A percentile compares a stretch with the other conserved stretches of the same genome.
Evolutionary conservation across 2,113 vertebrate species (phyloP).

Genomic region (Protomyctophum bolini): DNA sequence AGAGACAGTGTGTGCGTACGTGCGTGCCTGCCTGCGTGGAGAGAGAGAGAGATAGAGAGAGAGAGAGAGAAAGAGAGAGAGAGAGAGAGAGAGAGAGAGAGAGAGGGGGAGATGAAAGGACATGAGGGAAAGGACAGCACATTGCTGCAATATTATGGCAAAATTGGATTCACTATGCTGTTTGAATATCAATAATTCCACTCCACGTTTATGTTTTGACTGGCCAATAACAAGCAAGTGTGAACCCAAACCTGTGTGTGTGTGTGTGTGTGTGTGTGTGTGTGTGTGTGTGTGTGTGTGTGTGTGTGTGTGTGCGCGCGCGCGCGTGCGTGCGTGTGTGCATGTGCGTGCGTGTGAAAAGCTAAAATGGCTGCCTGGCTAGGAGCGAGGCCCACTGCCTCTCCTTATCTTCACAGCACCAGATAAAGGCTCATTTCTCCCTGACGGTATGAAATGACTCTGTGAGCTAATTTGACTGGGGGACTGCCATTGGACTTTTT

Average conservation of each 20-base stretch:
- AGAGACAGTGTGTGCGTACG: too few species aligned
- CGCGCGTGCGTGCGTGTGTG: background rate
- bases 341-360: conserved; percentile 19
- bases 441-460: conserved; percentile 52
- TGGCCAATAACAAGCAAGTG: conserved; percentile 27
- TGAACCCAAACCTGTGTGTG: background rate
- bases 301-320: conserved; percentile 13
- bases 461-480: too few species aligned
- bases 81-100: background rate
- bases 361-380: conserved; percentile 53
- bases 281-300: background rate
- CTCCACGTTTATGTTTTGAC: conserved; percentile 39
- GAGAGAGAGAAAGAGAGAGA: background rate
- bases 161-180: conserved; percentile 11
- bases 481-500: too few species aligned
- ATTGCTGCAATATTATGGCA: conserved; percentile 14
- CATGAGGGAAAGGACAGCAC: conserved; percentile 9
- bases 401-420: conserved; percentile 71
- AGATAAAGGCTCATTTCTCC: conserved; percentile 70
- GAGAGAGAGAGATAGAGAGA: background rate
- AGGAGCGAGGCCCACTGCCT: conserved; percentile 43
- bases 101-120: background rate
- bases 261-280: background rate
- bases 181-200: conserved; percentile 29
- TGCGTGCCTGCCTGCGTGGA: too few species aligned